A percentile compares a stretch with the other conserved stretches of the same genome.
Conservation (phyloP, 2,113 vertebrate species). For the Petroica traversi region DNA sequence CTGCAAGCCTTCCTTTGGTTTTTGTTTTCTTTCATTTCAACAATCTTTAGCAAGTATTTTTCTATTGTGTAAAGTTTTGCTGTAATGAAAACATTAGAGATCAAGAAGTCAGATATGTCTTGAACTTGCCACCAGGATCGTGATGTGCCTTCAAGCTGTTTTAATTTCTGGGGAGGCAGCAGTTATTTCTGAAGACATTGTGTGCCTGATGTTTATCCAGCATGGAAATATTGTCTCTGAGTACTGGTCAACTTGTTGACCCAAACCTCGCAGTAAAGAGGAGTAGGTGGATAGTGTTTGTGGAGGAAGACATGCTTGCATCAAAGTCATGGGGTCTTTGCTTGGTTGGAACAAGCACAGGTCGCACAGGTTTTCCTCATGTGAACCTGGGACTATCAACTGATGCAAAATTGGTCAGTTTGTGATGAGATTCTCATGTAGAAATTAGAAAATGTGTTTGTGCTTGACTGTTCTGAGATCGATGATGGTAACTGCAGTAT, state of each 20-base stretch:
- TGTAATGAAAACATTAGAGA: neutral
- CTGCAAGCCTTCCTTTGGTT: neutral
- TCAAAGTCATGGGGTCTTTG: neutral
- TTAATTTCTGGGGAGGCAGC: neutral
- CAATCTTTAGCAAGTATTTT: neutral
- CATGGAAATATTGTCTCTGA: neutral
- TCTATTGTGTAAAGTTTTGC: neutral
- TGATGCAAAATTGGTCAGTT: neutral
- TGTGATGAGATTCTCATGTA: neutral
- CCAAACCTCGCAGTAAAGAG: accelerated
- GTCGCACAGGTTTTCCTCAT: neutral
- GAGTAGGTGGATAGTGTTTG: neutral
- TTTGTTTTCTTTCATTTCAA: neutral
- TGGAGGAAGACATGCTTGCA: neutral
- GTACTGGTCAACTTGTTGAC: neutral
- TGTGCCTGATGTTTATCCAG: neutral
- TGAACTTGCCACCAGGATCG: neutral
- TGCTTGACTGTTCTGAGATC: neutral
- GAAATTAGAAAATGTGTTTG: neutral
- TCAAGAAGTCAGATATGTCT: neutral
- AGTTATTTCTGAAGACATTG: neutral
- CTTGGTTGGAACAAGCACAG: neutral
- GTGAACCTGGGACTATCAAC: neutral
- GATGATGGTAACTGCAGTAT: neutral
- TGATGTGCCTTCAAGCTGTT: neutral